Base-by-base conservation (phyloP, 2,113 vertebrate genomes). In the Todiramphus chloris region DNA sequence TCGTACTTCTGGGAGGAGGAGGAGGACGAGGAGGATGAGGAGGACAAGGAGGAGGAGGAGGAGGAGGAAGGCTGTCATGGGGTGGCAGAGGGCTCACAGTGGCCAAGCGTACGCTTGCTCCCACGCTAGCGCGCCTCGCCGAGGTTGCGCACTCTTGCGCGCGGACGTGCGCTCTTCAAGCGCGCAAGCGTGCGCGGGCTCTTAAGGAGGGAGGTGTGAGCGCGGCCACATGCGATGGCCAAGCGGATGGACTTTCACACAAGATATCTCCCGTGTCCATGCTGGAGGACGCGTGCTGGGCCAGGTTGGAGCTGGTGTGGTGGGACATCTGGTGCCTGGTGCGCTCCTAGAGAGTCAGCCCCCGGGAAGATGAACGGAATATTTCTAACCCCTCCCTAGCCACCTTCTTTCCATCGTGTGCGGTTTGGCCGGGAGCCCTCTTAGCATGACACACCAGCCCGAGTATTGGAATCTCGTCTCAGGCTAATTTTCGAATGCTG, bases 401-500 rank as follows among this genome's bases (percentile, higher is more conserved):
- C 94, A 87, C 44, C 9, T 5, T 83, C 88, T 95, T 95, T 91
- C 53, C 77, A 74, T 27, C 64, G 76, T 23, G 44, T 79, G 93
- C 68, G 83, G 90, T 89, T 97, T 97, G 94, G 85, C 95, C 66
- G 11, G 92, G 60, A 96, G 94, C 96, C 94, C 93, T 97, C 91
- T 95, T 97, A 95, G 90, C 96, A 92, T 95, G 97, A 96, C 94
- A 95, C 67, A 95, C 93, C 91, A 89, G 93, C 91, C 35, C 68
- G 68, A 96, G 90, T 98, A 98, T 98, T 96, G 97, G 97, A 98
- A 98, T 98, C 97, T 97, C 97, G 96, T 98, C 97, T 97, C 18
- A 84, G 94, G 97, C 97, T 98, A 98, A 98, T 98, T 98, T 98
- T 98, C 94, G 7, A 96, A 98, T 97, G 98, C 97, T 98, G 98